Base-by-base conservation (phyloP, 2,888 invertebrate species). In the Drosophila setosimentum region DNA sequence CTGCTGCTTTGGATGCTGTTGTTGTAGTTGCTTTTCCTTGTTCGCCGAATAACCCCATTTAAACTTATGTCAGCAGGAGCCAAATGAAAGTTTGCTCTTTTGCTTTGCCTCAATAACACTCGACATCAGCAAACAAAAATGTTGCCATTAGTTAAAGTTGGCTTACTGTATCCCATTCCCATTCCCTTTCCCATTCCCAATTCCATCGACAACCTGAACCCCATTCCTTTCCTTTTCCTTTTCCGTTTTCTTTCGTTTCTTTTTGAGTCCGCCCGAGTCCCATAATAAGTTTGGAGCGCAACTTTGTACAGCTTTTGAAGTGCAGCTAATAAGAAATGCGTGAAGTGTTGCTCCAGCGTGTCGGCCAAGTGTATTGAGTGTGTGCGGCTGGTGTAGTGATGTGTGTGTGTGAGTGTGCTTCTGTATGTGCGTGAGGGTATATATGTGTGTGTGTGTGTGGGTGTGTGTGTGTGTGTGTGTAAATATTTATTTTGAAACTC, bases 251-350 rank as follows among this genome's bases (percentile, higher is more conserved):
- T 37, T 53, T 49, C 49, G 50, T 40, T 73, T 58, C 53, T 21
- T 48, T 59, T 76, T 16, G 21, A 61, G 54, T 61, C 58, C 62
- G 37, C 63, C 51, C 72, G 68, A 61, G 61, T 59, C 54, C 65
- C 67, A 71, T 73, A 87, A 82, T 85, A 83, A 87, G 83, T 83
- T 80, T 85, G 55, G 50, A 71, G 66, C 73, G 51, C 64, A 74
- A 71, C 74, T 85, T 76, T 82, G 58, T 58, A 50, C 70, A 73
- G 75, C 68, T 73, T 82, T 69, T 68, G 55, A 78, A 81, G 70
- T 76, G 79, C 81, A 68, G 87, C 84, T 84, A 82, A 85, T 85
- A 87, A 82, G 82, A 84, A 89, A 85, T 85, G 89, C 89, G 89
- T 89, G 73, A 77, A 82, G 84, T 87, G 85, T 84, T 84, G 68